Evolutionary conservation across 92 coral and sea anemone species (phyloP).

Genomic region (Epizoanthus fatuus): DNA sequence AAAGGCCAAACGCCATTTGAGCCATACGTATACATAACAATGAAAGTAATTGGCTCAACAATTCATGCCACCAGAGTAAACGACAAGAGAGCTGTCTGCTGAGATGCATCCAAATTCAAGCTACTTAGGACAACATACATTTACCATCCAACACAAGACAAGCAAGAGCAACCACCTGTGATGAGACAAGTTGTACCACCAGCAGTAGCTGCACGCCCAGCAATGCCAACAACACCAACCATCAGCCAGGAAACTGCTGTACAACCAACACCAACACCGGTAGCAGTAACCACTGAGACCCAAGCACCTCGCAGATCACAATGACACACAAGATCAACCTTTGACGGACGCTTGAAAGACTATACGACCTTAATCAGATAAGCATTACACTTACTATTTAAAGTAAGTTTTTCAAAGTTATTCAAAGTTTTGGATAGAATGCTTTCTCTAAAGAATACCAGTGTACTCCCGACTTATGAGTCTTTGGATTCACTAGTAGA

Average conservation of each 20-base stretch:
- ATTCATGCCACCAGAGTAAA: constrained; percentile 13
- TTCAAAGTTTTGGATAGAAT: no score
- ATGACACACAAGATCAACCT: no score
- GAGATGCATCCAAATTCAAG: constrained; percentile 68
- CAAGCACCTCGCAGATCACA: no score
- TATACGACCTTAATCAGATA: no score
- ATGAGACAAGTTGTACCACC: constrained; percentile 26
- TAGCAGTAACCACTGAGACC: background rate
- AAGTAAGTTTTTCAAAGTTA: no score
- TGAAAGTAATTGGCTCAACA: background rate
- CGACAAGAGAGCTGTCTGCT: constrained; percentile 45
- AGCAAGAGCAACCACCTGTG: background rate
- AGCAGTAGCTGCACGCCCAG: background rate
- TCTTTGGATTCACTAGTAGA: no score
- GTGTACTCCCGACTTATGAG: no score
- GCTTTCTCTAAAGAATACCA: no score
- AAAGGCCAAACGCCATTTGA: constrained; percentile 67
- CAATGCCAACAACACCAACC: background rate
- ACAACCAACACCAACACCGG: constrained; percentile 2
- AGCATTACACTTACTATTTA: no score
- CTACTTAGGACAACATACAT: constrained; percentile 10
- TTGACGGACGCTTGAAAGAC: no score
- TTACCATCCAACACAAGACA: constrained; percentile 31
- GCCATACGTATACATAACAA: constrained; percentile 12
- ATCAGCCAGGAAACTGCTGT: background rate